phyloP scores from a whole-genome alignment of 2,797 vertebrate species.

The Brachyalestes nurse region DNA sequence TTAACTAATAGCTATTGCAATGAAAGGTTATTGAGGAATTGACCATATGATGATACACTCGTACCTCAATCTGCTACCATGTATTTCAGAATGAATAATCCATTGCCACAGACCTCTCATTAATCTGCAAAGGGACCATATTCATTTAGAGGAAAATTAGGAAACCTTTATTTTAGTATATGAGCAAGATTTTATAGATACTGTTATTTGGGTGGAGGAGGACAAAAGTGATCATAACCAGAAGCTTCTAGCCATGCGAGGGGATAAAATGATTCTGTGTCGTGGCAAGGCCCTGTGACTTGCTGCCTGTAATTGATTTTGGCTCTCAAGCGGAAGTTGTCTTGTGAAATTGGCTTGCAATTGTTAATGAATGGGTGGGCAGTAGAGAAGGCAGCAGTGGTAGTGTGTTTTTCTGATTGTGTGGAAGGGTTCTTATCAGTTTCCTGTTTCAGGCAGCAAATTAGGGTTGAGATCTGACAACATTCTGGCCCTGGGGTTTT shows the following conservation, averaged over 20 bases:
- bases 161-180: slow-evolving; percentile 4
- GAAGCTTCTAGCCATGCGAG: slow-evolving; percentile 17
- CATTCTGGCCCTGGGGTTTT: slow-evolving; percentile 11
- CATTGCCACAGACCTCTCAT: not conserved
- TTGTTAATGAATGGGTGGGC: slow-evolving; percentile 8
- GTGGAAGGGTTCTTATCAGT: slow-evolving; percentile 63
- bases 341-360: slow-evolving; percentile 53
- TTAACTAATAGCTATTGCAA: no score
- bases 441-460: slow-evolving; percentile 58
- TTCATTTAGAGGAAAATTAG: not conserved
- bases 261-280: slow-evolving; percentile 30
- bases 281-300: slow-evolving; percentile 37
- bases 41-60: not conserved
- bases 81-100: not conserved
- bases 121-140: not conserved
- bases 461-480: slow-evolving; percentile 49
- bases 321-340: slow-evolving; percentile 63
- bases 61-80: not conserved
- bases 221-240: slow-evolving; percentile 1
- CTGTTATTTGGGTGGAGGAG: not conserved
- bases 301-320: slow-evolving; percentile 66
- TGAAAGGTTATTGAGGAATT: no score
- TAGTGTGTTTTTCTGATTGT: slow-evolving; percentile 49
- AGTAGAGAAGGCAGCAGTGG: slow-evolving; percentile 31
- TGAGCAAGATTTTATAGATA: not conserved